phyloP scores from a whole-genome alignment of 2,797 vertebrate species.

The Lutjanus campechanus region DNA sequence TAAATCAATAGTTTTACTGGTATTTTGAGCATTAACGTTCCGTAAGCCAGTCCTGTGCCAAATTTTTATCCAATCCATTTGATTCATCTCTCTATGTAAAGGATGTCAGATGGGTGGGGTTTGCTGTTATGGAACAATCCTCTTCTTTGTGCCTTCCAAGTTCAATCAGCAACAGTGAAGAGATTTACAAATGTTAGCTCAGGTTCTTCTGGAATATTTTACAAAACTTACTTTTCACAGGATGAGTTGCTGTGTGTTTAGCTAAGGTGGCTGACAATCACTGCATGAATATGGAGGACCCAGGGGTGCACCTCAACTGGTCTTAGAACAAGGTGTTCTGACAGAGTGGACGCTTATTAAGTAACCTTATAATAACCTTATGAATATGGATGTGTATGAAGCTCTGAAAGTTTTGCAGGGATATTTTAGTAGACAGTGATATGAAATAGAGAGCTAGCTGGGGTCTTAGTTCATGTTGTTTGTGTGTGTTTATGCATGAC shows the following conservation, averaged over 20 bases:
- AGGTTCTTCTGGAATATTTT: constrained; percentile 24
- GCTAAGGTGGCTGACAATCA: constrained; percentile 28
- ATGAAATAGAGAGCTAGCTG: background rate
- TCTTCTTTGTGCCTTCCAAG: constrained; percentile 8
- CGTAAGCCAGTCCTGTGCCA: background rate
- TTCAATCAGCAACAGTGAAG: constrained; percentile 20
- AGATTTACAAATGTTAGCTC: constrained; percentile 9
- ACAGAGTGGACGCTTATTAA: constrained; percentile 69
- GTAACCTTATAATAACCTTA: constrained; percentile 62
- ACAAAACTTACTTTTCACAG: constrained; percentile 2
- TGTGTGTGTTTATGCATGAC: background rate
- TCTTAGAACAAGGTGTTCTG: constrained; percentile 62
- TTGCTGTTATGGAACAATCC: constrained; percentile 6
- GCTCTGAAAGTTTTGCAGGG: constrained; percentile 26
- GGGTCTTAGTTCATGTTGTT: background rate
- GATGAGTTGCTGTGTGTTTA: constrained; percentile 43
- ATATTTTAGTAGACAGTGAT: constrained; percentile 12
- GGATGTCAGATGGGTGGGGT: background rate
- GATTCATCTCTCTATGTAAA: background rate
- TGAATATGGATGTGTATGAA: constrained; percentile 67
- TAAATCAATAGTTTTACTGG: constrained; percentile 36
- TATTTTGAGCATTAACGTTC: constrained; percentile 32
- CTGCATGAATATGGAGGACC: constrained; percentile 68
- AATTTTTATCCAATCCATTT: constrained; percentile 2
- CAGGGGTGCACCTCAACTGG: constrained; percentile 43